Evolutionary conservation across 2,888 invertebrate species (phyloP), one percentile per base, ranked within the genome.

Genomic region (Acanthosoma haemorrhoidale): DNA sequence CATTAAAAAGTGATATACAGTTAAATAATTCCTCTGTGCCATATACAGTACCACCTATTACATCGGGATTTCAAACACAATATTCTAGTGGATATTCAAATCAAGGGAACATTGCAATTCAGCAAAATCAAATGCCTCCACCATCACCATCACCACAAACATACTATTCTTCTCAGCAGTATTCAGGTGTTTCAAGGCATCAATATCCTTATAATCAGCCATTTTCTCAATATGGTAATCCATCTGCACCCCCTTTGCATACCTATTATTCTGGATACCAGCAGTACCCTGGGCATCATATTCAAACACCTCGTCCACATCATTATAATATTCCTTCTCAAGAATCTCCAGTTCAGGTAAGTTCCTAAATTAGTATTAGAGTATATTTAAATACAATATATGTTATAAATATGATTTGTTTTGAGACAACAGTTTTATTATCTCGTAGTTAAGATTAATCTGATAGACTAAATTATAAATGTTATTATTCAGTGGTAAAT

Each of bases 201-300:
- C 67, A 67, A 9, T 67, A 57, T 34, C 67, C 67, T n/a, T 67
- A 67, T 21, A 43, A 43, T 32, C 67, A 67, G 34, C 57, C 67
- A 11, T 67, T 67, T 36, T 67, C 67, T 18, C 51, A 51, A 5
- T 67, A 67, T 57, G 34, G 32, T n/a, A 67, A 43, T 57, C 67
- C 67, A 16, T 16, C 67, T 67, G 51, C 41, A 11, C 67, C 67
- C 8, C 67, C 67, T 18, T 25, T 67, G 5, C 67, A 67, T 25
- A 34, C 67, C 11, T 67, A 67, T 57, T 67, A 67, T 21, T 21
- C 67, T 57, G 67, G 67, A 13, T 67, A 67, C 21, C 67, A 67
- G 21, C 67, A 67, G 16, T 67, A 67, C 6, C 51, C 67, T 51
- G 67, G 67, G 4, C 67, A 67, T 57, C 67, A 67, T 31, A 67